Conservation (phyloP, 2,113 vertebrate species). For the Dunckerocampus dactyliophorus region DNA sequence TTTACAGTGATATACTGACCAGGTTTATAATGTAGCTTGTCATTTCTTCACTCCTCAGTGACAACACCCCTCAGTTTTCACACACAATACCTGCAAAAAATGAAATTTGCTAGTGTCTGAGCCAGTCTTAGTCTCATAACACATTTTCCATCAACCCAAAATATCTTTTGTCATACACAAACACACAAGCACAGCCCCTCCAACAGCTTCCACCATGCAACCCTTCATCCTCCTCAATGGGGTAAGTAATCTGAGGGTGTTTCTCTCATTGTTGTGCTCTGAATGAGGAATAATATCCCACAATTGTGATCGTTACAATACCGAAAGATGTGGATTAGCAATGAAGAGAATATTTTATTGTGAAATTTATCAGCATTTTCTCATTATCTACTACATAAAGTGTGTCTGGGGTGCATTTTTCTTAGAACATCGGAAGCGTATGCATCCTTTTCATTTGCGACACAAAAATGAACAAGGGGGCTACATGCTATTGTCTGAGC, state of each 20-base stretch:
- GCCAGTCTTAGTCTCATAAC: neutral
- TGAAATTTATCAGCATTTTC: constrained; percentile 67
- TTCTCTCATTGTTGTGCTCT: constrained; percentile 54
- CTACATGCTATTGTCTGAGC: constrained; percentile 62
- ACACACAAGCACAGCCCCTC: constrained; percentile 7
- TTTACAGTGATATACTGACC: too few relatives aligned
- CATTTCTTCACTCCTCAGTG: too few relatives aligned
- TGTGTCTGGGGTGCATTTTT: constrained; percentile 48
- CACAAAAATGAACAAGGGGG: constrained; percentile 46
- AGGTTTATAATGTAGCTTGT: too few relatives aligned
- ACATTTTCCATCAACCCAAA: neutral
- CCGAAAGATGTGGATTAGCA: constrained; percentile 60
- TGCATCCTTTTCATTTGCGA: constrained; percentile 49
- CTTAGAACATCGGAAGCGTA: constrained; percentile 53
- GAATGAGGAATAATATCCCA: constrained; percentile 63
- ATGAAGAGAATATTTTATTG: constrained; percentile 53
- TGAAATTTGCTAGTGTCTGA: neutral
- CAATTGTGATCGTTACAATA: constrained; percentile 66
- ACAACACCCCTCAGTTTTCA: too few relatives aligned
- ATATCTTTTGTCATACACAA: too few relatives aligned
- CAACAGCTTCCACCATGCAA: constrained; percentile 33
- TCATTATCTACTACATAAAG: constrained; percentile 67
- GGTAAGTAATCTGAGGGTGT: constrained; percentile 50
- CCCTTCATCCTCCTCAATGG: constrained; percentile 49
- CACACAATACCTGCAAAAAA: neutral